Percentiles rank a stretch among this genome's conserved stretches.
phyloP scores from a whole-genome alignment of 2,888 invertebrate species.

The Helleia helle region DNA sequence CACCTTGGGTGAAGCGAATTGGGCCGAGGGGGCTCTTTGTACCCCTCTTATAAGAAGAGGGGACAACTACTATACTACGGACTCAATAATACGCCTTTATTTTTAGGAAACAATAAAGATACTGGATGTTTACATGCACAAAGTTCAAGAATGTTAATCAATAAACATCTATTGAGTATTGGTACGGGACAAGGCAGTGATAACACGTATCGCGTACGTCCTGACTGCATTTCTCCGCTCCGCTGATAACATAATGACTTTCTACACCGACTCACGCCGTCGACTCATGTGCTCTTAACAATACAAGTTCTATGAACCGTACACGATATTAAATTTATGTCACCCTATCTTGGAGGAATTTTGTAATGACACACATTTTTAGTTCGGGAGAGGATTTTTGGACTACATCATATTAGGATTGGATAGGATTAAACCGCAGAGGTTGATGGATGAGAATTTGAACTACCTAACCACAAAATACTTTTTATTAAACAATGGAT shows the following conservation, averaged over 20 bases:
- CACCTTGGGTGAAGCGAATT: no score
- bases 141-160: constrained; percentile 54
- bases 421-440: no score
- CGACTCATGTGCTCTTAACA: constrained; percentile 37
- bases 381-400: constrained; percentile 24
- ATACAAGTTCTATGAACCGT: constrained; percentile 62
- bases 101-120: constrained; percentile 27
- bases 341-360: constrained; percentile 58
- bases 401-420: no score
- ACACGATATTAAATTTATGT: constrained; percentile 59
- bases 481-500: no score
- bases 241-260: constrained; percentile 63
- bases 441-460: no score
- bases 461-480: no score
- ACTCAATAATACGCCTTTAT: constrained; percentile 15
- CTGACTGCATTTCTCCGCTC: constrained; percentile 45
- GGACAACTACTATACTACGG: no score
- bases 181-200: constrained; percentile 39
- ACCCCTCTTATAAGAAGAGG: no score
- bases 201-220: constrained; percentile 26
- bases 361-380: constrained; percentile 56
- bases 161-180: constrained; percentile 36
- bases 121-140: constrained; percentile 36
- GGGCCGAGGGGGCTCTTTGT: no score
- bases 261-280: constrained; percentile 53